A percentile compares a stretch with the other conserved stretches of the same genome.
Evolutionary conservation across 1,140 invertebrate species (phyloP).

Genomic region (Triops cancriformis): DNA sequence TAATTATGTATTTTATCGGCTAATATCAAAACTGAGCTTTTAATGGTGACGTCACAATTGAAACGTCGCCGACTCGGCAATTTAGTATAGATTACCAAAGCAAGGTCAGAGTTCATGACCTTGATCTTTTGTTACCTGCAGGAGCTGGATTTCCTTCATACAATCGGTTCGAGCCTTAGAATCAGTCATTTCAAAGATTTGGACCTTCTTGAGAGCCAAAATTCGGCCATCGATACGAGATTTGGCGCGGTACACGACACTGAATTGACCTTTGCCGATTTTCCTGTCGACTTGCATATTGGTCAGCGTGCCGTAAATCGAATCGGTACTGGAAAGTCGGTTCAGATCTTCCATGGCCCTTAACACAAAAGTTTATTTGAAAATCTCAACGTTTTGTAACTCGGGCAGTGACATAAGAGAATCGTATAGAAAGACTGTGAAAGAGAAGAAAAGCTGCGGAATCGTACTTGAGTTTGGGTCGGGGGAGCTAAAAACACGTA

Average conservation of each 20-base stretch:
- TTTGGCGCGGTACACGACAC: slow-evolving; percentile 50
- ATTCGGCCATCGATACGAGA: slow-evolving; percentile 40
- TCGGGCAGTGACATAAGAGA: too few species aligned
- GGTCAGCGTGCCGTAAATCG: slow-evolving; percentile 33
- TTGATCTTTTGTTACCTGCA: slow-evolving; percentile 44
- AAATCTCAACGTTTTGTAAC: too few species aligned
- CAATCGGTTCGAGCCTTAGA: slow-evolving; percentile 57
- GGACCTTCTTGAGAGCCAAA: slow-evolving; percentile 56
- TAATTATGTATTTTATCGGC: too few species aligned
- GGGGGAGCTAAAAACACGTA: too few species aligned
- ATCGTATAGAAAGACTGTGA: too few species aligned
- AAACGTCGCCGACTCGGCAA: neutral
- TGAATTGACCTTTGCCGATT: slow-evolving; percentile 58
- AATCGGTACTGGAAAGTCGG: neutral
- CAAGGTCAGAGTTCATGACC: slow-evolving; percentile 16
- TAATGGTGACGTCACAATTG: neutral
- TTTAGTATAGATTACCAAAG: neutral
- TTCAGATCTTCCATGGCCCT: neutral
- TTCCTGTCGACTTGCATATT: slow-evolving; percentile 52
- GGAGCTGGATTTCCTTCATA: slow-evolving; percentile 57
- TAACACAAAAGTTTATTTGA: too few species aligned
- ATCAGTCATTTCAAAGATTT: slow-evolving; percentile 60
- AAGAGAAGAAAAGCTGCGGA: too few species aligned
- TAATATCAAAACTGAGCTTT: too few species aligned
- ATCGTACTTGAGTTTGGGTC: too few species aligned